Percentiles rank a stretch among this genome's conserved stretches.
phyloP scores from a whole-genome alignment of 53 echinoderm and acorn worm genomes.

The Apostichopus leukothele region DNA sequence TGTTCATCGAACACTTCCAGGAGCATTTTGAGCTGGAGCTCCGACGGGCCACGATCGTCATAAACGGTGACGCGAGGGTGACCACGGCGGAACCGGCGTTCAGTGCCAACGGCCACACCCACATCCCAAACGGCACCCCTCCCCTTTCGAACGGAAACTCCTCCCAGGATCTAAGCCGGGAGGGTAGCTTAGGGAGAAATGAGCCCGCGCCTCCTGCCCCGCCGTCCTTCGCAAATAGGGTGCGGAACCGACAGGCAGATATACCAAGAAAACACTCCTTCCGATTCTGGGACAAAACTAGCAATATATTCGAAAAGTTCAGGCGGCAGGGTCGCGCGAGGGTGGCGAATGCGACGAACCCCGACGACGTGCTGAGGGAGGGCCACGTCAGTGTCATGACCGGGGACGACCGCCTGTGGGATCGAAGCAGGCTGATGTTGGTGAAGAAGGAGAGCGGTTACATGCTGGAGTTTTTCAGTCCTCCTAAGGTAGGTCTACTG shows the following conservation, averaged over 20 bases:
- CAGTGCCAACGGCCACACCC: conserved; percentile 38
- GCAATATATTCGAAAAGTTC: conserved; percentile 83
- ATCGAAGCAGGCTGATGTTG: conserved; percentile 77
- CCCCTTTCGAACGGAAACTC: conserved; percentile 44
- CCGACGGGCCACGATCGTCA: conserved; percentile 50
- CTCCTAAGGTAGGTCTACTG: conserved; percentile 80
- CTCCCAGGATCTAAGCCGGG: conserved; percentile 47
- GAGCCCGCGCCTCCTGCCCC: background rate
- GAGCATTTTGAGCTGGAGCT: conserved; percentile 94
- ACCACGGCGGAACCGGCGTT: background rate
- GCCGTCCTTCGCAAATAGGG: conserved; percentile 20
- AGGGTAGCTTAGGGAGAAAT: conserved; percentile 55
- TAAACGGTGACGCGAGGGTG: conserved; percentile 50
- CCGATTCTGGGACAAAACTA: conserved; percentile 61
- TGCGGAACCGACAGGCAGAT: conserved; percentile 41
- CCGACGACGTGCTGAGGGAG: conserved; percentile 82
- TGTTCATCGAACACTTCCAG: conserved; percentile 90
- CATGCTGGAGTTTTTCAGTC: conserved; percentile 92
- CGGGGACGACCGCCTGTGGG: conserved; percentile 96
- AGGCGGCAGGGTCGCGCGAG: conserved; percentile 61
- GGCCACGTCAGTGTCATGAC: conserved; percentile 84
- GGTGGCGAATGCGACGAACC: conserved; percentile 45
- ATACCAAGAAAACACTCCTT: conserved; percentile 82
- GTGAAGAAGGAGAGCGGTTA: conserved; percentile 77
- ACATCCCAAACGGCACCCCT: conserved; percentile 24